Conservation (phyloP, 2,888 invertebrate species). For the Agonopterix subpropinquella region DNA sequence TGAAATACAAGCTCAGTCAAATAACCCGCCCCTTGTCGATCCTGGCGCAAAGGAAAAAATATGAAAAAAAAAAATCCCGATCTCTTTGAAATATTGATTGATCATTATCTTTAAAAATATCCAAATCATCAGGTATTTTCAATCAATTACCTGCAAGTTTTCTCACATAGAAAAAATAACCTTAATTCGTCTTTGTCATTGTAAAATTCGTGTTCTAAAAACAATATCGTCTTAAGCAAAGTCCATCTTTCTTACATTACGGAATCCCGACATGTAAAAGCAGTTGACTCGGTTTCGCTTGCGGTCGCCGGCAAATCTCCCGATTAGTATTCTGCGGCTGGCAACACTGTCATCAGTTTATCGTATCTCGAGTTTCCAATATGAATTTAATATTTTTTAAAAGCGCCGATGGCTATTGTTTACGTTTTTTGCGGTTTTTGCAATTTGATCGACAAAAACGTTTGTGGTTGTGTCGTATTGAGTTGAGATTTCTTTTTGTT, state of each 20-base stretch:
- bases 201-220: no score
- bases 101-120: no score
- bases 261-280: constrained; percentile 14
- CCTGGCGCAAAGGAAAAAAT: no score
- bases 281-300: constrained; percentile 25
- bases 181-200: no score
- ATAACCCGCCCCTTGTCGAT: no score
- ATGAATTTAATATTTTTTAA: constrained; percentile 34
- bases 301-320: constrained; percentile 50
- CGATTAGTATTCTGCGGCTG: constrained; percentile 57
- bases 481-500: constrained; percentile 9
- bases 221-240: no score
- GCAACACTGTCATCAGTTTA: constrained; percentile 44
- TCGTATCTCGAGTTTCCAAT: constrained; percentile 42
- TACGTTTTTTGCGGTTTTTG: constrained; percentile 31
- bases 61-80: no score
- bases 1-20: no score
- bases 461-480: constrained; percentile 11
- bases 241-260: background rate
- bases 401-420: constrained; percentile 28
- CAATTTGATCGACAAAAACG: constrained; percentile 12
- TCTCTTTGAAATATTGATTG: no score
- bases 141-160: no score
- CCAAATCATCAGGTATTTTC: no score
- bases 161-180: no score